Conservation (phyloP, 1,140 invertebrate species). For the Drosophila pseudoobscura region DNA sequence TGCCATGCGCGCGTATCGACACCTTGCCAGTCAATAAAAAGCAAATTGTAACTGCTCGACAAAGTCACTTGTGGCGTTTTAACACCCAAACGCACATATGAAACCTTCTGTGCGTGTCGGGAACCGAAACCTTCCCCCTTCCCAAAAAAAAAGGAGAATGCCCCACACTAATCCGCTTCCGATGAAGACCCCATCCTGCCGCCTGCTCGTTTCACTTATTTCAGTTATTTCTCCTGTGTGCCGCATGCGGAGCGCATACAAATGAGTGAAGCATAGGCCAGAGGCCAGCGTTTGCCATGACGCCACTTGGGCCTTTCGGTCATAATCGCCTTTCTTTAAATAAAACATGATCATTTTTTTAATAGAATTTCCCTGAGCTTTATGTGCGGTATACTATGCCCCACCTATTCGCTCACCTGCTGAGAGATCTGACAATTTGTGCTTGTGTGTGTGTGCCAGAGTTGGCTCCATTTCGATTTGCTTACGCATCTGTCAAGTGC, state of each 20-base stretch:
- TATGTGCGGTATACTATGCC: background rate
- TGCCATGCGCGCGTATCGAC: constrained; percentile 40
- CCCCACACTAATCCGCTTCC: constrained; percentile 43
- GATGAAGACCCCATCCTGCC: constrained; percentile 12
- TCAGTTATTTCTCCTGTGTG: constrained; percentile 65
- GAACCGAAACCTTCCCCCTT: background rate
- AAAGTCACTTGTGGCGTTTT: constrained; percentile 78
- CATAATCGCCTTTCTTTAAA: constrained; percentile 60
- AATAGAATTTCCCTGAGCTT: constrained; percentile 60
- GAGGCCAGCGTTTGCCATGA: background rate
- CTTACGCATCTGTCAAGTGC: constrained; percentile 42
- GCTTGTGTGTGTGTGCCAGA: constrained; percentile 24
- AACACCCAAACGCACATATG: constrained; percentile 65
- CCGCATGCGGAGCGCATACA: constrained; percentile 64
- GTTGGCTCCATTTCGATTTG: constrained; percentile 49
- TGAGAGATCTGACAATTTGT: constrained; percentile 51
- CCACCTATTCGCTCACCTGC: background rate
- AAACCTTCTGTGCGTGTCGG: constrained; percentile 58
- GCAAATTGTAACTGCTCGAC: constrained; percentile 79
- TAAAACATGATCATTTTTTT: constrained; percentile 70
- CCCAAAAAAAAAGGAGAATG: constrained; percentile 21
- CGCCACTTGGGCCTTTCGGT: constrained; percentile 28
- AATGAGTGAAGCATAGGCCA: constrained; percentile 44
- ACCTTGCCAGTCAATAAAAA: constrained; percentile 79
- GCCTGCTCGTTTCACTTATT: constrained; percentile 61